Conservation (phyloP, 2,113 vertebrate genomes). For the Rutilus rutilus region DNA sequence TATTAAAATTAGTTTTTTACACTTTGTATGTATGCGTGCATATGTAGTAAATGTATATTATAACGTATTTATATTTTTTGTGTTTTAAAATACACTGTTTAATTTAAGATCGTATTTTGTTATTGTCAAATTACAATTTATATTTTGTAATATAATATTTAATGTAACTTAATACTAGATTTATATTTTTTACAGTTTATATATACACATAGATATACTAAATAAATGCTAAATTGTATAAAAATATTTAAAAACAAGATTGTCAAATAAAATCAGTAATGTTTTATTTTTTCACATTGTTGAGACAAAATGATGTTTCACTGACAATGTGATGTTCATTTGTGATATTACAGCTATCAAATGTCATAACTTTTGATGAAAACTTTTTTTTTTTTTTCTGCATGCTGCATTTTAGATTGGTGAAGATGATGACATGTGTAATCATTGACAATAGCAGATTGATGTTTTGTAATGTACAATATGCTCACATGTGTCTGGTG, state of each 20-base stretch:
- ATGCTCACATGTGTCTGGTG: slow-evolving; percentile 41
- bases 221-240: background rate
- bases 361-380: no score
- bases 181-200: no score
- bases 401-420: slow-evolving; percentile 33
- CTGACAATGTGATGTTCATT: background rate
- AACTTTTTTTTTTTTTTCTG: slow-evolving; percentile 10
- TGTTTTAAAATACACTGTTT: no score
- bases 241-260: background rate
- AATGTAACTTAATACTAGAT: no score
- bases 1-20: background rate
- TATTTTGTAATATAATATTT: no score
- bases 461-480: slow-evolving; percentile 38
- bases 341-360: background rate
- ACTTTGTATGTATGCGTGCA: no score
- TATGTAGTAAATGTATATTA: no score
- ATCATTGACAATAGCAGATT: slow-evolving; percentile 31
- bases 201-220: no score
- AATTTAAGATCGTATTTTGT: no score
- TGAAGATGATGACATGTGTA: slow-evolving; percentile 46
- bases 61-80: no score
- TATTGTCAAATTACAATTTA: no score
- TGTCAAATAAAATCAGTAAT: background rate
- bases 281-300: background rate
- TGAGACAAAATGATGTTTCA: background rate